Conservation (phyloP, 2,888 invertebrate genomes). For the Oasisia sp. region DNA sequence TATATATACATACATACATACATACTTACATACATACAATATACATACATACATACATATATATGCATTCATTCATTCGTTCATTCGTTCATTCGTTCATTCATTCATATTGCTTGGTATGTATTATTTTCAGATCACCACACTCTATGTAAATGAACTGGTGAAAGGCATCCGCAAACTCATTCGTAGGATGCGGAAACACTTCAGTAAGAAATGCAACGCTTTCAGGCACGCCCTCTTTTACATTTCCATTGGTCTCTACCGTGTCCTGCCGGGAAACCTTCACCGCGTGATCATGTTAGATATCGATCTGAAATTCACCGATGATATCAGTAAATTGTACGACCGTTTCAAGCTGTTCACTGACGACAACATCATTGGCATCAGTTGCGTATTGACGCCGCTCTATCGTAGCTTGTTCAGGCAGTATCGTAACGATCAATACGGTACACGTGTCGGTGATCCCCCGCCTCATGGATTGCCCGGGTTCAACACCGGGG, state of each 20-base stretch:
- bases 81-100: too few species aligned
- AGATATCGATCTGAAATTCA: constrained; percentile 82
- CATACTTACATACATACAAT: too few species aligned
- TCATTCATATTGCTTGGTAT: not conserved
- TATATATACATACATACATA: too few species aligned
- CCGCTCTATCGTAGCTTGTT: constrained; percentile 80
- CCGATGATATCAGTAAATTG: constrained; percentile 75
- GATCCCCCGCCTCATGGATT: constrained; percentile 68
- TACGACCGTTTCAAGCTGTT: constrained; percentile 77
- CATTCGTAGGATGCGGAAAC: constrained; percentile 75
- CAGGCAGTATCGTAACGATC: constrained; percentile 73
- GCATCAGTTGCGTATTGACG: constrained; percentile 75
- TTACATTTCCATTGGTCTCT: constrained; percentile 79
- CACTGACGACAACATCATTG: constrained; percentile 75
- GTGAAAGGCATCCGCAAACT: constrained; percentile 73
- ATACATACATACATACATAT: too few species aligned
- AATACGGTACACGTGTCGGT: constrained; percentile 75
- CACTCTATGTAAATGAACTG: constrained; percentile 74
- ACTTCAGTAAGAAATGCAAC: constrained; percentile 76
- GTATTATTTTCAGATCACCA: constrained; percentile 66
- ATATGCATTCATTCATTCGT: too few species aligned
- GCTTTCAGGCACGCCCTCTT: constrained; percentile 84
- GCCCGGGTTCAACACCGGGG: constrained; percentile 84
- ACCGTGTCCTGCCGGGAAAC: constrained; percentile 74
- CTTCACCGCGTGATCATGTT: constrained; percentile 75